phyloP scores from a whole-genome alignment of 2,113 vertebrate genomes.

The Fulmarus glacialis region DNA sequence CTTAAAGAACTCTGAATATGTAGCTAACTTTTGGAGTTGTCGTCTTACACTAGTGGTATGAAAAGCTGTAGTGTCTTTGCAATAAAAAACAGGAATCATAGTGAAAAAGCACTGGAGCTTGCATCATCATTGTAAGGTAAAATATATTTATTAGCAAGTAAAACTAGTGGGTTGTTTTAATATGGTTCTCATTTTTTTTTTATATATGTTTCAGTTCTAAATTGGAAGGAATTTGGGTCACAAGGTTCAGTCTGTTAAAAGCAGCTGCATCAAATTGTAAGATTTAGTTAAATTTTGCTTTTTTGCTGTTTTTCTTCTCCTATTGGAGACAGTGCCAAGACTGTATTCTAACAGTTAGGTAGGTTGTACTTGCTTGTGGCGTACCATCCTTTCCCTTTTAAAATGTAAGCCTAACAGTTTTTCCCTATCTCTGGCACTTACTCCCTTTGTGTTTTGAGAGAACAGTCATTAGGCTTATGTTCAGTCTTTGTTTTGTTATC shows the following conservation, averaged over 20 bases:
- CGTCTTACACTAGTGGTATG: not conserved
- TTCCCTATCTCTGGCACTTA: not conserved
- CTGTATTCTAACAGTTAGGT: not conserved
- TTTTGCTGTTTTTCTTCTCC: not conserved
- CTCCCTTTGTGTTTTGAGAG: not conserved
- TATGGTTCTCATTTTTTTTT: accelerated
- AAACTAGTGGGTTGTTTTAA: not conserved
- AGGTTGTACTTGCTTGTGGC: not conserved
- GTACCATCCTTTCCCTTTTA: not conserved
- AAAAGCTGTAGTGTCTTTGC: not conserved
- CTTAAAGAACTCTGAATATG: not conserved
- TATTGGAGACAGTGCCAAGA: not conserved
- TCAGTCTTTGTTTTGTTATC: not conserved
- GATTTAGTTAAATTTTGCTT: not conserved
- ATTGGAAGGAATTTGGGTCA: not conserved
- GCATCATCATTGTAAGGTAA: not conserved
- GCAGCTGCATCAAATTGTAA: not conserved
- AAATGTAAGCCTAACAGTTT: not conserved
- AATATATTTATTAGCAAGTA: not conserved
- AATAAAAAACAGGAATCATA: not conserved
- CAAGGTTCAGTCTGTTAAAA: not conserved
- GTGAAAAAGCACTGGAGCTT: not conserved
- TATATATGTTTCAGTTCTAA: not conserved
- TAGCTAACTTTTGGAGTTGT: not conserved
- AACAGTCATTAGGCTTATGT: not conserved